phyloP scores from a whole-genome alignment of 2,888 invertebrate species.

The Diogma glabrata region DNA sequence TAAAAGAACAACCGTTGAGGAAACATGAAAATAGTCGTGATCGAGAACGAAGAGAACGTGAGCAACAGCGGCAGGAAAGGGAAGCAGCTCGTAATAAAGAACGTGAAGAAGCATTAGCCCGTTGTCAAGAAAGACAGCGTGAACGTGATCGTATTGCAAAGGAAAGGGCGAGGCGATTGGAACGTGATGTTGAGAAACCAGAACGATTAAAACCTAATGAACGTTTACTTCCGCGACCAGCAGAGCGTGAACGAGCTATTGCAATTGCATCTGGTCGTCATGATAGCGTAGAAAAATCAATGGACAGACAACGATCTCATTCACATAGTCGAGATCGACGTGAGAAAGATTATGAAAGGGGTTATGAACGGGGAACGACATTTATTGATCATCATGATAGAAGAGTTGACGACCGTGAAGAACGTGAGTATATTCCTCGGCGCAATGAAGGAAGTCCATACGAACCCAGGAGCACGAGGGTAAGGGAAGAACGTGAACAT shows the following conservation, averaged over 20 bases:
- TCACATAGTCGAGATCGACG: slow-evolving; percentile 13
- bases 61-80: slow-evolving; percentile 38
- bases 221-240: slow-evolving; percentile 48
- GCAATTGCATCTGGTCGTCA: slow-evolving; percentile 38
- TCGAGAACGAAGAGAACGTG: slow-evolving; percentile 44
- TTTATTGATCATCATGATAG: slow-evolving; percentile 20
- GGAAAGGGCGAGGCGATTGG: slow-evolving; percentile 38
- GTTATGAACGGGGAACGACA: slow-evolving; percentile 22
- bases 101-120: slow-evolving; percentile 50
- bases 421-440: slow-evolving; percentile 25
- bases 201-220: slow-evolving; percentile 46
- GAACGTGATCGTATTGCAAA: slow-evolving; percentile 39
- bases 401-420: slow-evolving; percentile 27
- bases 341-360: slow-evolving; percentile 16
- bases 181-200: slow-evolving; percentile 48
- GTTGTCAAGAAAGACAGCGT: slow-evolving; percentile 51
- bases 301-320: slow-evolving; percentile 15
- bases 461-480: slow-evolving; percentile 12
- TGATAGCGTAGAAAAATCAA: slow-evolving; percentile 27
- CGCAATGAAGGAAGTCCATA: slow-evolving; percentile 30
- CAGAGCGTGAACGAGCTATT: slow-evolving; percentile 49
- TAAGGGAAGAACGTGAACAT: slow-evolving; percentile 21
- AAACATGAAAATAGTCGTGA: slow-evolving; percentile 38
- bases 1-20: slow-evolving; percentile 21
- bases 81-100: slow-evolving; percentile 49